A percentile compares a stretch with the other conserved stretches of the same genome.
These are phyloP conservation scores for Netelia virgata DNA, from an alignment of 2,888 invertebrate species.

Conservation along the genomic window DNA sequence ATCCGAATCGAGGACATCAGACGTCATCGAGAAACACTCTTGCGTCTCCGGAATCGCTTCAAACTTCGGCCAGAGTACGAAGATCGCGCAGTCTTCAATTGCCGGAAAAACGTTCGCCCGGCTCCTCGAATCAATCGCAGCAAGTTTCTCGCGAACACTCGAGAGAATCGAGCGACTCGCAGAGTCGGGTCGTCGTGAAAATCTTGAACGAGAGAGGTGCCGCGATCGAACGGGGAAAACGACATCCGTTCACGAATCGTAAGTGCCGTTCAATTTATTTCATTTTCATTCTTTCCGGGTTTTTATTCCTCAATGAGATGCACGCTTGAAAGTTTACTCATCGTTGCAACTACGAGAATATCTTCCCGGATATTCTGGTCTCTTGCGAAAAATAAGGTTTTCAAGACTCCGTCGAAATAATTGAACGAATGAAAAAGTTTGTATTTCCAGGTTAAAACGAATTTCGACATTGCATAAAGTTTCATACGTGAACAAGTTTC, in stretches of 20 bases:
- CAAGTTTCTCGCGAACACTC: constrained; percentile 81
- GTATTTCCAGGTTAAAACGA: no score
- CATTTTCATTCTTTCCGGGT: not conserved
- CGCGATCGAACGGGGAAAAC: constrained; percentile 76
- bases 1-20: constrained; percentile 76
- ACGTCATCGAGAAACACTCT: constrained; percentile 74
- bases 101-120: constrained; percentile 87
- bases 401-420: no score
- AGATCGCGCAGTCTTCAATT: constrained; percentile 88
- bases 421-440: no score
- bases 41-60: constrained; percentile 80
- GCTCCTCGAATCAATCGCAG: constrained; percentile 81
- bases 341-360: no score
- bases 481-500: no score
- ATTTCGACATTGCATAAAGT: no score
- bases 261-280: constrained; percentile 69
- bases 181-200: constrained; percentile 82
- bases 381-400: no score
- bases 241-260: constrained; percentile 80
- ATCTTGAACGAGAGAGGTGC: constrained; percentile 79
- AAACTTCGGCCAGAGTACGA: constrained; percentile 83
- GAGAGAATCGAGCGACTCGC: constrained; percentile 82
- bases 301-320: no score
- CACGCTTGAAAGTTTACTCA: no score
- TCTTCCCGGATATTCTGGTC: no score